A percentile compares a stretch with the other conserved stretches of the same genome.
phyloP scores from a whole-genome alignment of 2,888 invertebrate species.

The Macropis europaea region DNA sequence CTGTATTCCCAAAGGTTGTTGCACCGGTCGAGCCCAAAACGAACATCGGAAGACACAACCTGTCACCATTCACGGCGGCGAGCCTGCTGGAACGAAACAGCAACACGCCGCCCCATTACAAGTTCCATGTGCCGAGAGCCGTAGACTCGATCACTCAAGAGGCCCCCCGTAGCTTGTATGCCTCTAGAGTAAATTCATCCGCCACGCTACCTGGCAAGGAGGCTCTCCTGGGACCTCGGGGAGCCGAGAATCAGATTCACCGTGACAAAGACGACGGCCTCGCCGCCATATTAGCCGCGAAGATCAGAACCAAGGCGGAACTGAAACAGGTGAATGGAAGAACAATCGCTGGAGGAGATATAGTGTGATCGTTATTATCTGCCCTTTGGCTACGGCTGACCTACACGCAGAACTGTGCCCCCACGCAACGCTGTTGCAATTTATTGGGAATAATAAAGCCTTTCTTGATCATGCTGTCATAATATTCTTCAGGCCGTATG shows the following conservation, averaged over 20 bases:
- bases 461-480: no score
- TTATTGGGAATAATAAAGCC: no score
- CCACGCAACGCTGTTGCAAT: no score
- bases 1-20: slow-evolving; percentile 68
- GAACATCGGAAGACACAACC: slow-evolving; percentile 81
- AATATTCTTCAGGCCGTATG: no score
- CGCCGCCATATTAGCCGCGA: slow-evolving; percentile 84
- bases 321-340: slow-evolving; percentile 81
- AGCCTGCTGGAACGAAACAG: slow-evolving; percentile 80
- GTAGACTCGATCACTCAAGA: slow-evolving; percentile 84
- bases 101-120: slow-evolving; percentile 81
- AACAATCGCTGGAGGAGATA: not conserved
- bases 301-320: slow-evolving; percentile 93
- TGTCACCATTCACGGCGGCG: slow-evolving; percentile 82
- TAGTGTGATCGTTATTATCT: no score
- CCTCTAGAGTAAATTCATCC: slow-evolving; percentile 73
- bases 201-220: slow-evolving; percentile 74
- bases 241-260: slow-evolving; percentile 74
- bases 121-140: slow-evolving; percentile 86
- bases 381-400: no score
- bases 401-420: no score
- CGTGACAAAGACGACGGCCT: slow-evolving; percentile 81
- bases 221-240: slow-evolving; percentile 71
- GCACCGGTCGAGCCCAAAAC: slow-evolving; percentile 79
- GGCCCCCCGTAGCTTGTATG: slow-evolving; percentile 72